These are phyloP conservation scores for Bruchidius siliquastri DNA, from an alignment of 2,888 invertebrate genomes.

Conservation along the genomic window DNA sequence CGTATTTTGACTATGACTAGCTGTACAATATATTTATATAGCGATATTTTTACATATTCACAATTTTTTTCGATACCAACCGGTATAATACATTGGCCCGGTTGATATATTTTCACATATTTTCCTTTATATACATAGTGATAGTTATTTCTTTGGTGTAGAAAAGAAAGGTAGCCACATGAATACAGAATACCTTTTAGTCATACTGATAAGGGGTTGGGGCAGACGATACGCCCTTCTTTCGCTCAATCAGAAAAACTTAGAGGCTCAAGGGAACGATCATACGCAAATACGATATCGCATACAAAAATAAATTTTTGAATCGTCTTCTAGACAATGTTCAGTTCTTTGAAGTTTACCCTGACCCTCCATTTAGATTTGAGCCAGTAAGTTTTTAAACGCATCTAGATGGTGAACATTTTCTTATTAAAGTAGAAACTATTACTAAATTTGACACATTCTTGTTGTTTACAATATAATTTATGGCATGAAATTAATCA, in stretches of 20 bases:
- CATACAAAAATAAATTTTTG: slow-evolving; percentile 2
- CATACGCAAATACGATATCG: background rate
- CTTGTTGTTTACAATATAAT: background rate
- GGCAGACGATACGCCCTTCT: background rate
- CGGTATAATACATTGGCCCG: slow-evolving; percentile 24
- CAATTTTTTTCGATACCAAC: slow-evolving; percentile 40
- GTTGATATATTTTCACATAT: slow-evolving; percentile 30
- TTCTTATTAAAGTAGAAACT: background rate
- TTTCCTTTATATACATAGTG: slow-evolving; percentile 42
- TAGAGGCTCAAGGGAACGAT: background rate
- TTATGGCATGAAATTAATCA: background rate
- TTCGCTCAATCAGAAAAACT: slow-evolving; percentile 1
- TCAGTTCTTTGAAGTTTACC: background rate
- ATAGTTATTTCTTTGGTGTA: slow-evolving; percentile 49
- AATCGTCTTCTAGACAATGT: background rate
- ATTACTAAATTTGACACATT: background rate
- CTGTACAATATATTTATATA: slow-evolving; percentile 48
- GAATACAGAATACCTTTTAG: slow-evolving; percentile 18
- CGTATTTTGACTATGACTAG: slow-evolving; percentile 51
- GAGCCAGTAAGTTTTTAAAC: background rate
- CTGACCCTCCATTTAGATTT: background rate
- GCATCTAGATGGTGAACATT: background rate
- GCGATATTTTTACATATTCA: slow-evolving; percentile 48
- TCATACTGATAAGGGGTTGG: slow-evolving; percentile 12
- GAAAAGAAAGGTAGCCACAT: slow-evolving; percentile 39